Evolutionary conservation across 2,797 vertebrate genomes (phyloP), one percentile per base, ranked within the genome.

Genomic region (Poliocrania exsul): DNA sequence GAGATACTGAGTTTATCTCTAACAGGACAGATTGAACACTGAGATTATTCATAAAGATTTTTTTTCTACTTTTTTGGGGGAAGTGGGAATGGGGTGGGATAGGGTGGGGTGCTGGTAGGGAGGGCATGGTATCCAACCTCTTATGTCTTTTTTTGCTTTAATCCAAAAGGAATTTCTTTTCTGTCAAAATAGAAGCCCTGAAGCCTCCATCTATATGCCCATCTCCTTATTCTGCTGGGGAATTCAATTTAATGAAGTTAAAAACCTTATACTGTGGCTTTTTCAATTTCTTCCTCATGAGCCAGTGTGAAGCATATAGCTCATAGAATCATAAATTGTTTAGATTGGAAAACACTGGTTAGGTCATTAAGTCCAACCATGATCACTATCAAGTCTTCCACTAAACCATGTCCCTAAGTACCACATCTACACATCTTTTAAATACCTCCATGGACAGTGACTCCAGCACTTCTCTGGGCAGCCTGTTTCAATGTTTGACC

Each of bases 41-140:
- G 13, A 26, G 6, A 13, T 28, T 62, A 44, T 61, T 58, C 2
- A 0, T 2, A 37, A 44, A 3, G 0, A 10, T 49, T 18, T 8
- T 75, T 58, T 66, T 16, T 1, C 50, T 51, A 29, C 16, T 12
- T 5, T 5, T 11, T 56, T n/a, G n/a, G n/a, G n/a, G n/a, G n/a
- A n/a, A n/a, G n/a, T n/a, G n/a, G n/a, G n/a, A n/a, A n/a, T n/a
- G 6, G 40, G 13, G 38, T 6, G 2, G 5, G 6, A 2, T 13
- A 28, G 4, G 1, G 1, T 4, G 40, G 40, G 40, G 16, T 40
- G 40, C 40, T 40, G 40, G 40, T 40, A 16, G 40, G 40, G 40
- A 40, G 40, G 15, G 40, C 40, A 40, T 7, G 6, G 40, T 40
- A 16, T 60, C 13, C 62, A 79, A 64, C 4, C 10, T 65, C 31